Base-by-base conservation (phyloP, 2,797 vertebrate species). In the Avahi laniger region DNA sequence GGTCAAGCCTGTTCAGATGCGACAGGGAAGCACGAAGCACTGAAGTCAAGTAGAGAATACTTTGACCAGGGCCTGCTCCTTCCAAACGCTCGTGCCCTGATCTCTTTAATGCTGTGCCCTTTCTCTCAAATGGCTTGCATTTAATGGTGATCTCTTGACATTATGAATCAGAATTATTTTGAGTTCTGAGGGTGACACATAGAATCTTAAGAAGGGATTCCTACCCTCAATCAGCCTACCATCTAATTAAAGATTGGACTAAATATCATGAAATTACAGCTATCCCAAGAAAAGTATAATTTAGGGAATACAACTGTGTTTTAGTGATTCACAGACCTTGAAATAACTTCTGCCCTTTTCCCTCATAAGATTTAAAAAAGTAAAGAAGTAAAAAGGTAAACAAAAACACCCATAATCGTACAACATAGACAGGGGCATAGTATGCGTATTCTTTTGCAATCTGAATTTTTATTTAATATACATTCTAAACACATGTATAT, bases 161-260 rank as follows among this genome's bases (percentile, higher is more conserved):
- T 10, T 54, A 86, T 33, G 14, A 93, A 75, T 79, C 65, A 92
- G 72, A 90, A 84, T 61, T 46, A 89, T 30, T 83, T 78, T 81
- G 59, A 63, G 54, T 78, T 91, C 43, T 90, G 48, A 82, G 5
- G 50, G 48, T 57, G n/a, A 89, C 61, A 89, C 48, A 41, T 4
- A 75, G 35, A 43, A 59, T 63, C 43, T 78, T 54, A 43, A 86
- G 52, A 83, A 80, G 43, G 4, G 48, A 93, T 28, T 70, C n/a
- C 50, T 93, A 61, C 7, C 30, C 81, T 78, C 54, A 46, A 33
- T 54, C 69, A 75, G 73, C 14, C 86, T 57, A 41, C 38, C 48
- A 52, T n/a, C 65, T 88, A 93, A 86, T 89, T 89, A 95, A 88
- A 96, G 70, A 59, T n/a, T 65, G 15, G 38, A 89, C 75, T 59